Evolutionary conservation across 2,113 vertebrate species (phyloP), one percentile per base, ranked within the genome.

Genomic region (Andinoacara biseriatus): DNA sequence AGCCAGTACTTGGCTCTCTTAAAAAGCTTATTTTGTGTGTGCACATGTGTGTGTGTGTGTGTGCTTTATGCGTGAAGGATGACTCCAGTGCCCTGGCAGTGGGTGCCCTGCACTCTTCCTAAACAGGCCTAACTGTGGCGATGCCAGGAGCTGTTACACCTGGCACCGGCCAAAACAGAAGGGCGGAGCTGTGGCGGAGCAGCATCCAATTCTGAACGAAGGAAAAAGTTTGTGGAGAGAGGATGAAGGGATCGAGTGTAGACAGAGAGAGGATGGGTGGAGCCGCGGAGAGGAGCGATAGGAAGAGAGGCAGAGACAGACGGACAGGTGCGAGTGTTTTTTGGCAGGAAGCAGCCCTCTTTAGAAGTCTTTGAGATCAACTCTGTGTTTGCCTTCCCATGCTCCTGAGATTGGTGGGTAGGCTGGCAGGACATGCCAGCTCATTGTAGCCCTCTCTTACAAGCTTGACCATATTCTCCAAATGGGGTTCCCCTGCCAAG

Each of bases 331-430:
- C 88, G 54, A 90, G 89, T 81, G 86, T 83, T 88, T 92, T 90
- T 92, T 93, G 94, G 93, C 94, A 94, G 92, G 93, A 93, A 90
- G 92, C 81, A 60, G 18, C 56, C 20, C 35, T 76, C 89, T 90
- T 93, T 90, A 87, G 84, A 95, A 92, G 89, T 91, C 88, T 93
- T 93, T 94, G 95, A 93, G 94, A 95, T 90, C 67, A 58, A 60
- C 61, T 84, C 90, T 88, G 83, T 95, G 95, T 96, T 95, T 95
- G 94, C 90, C 91, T 96, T 96, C 95, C 95, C 95, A 95, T 93
- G 94, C 90, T 92, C 86, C 89, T 83, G 89, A 92, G 89, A 90
- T 77, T 22, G 88, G 78, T 54, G 78, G 78, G 76, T 11, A 80
- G 83, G 87, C 90, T 92, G 91, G 93, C 94, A 90, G 76, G 87